Conservation (phyloP, 37 sponge, comb jelly and placozoan species). For the Halisarca cf. caerulea region DNA sequence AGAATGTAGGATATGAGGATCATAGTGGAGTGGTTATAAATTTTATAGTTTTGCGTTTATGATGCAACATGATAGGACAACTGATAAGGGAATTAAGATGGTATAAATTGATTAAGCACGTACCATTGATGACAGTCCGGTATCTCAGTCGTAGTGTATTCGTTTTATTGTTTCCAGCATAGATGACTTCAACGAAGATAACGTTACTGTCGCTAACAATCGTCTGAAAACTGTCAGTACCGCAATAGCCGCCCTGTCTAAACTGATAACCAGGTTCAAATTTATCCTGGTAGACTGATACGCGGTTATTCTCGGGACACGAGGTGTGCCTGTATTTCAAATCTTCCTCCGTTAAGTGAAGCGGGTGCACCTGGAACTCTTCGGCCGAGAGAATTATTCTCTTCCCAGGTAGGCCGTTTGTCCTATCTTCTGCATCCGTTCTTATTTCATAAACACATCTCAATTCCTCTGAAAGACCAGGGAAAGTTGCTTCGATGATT, state of each 20-base stretch:
- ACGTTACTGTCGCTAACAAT: conserved; percentile 12
- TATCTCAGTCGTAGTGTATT: too few species aligned
- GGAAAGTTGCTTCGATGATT: not conserved
- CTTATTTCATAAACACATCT: conserved; percentile 62
- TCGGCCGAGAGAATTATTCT: conserved; percentile 55
- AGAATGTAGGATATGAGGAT: too few species aligned
- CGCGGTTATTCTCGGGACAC: conserved; percentile 4
- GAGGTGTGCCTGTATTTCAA: not conserved
- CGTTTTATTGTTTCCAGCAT: not conserved
- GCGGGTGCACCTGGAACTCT: not conserved
- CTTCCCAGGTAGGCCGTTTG: not conserved
- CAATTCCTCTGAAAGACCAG: not conserved
- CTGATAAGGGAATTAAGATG: too few species aligned
- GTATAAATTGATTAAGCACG: too few species aligned
- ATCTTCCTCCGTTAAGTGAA: not conserved
- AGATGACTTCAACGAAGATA: not conserved
- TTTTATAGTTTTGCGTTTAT: too few species aligned
- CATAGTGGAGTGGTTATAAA: too few species aligned
- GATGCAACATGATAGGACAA: too few species aligned
- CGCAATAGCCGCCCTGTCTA: conserved; percentile 5
- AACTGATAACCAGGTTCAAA: conserved; percentile 1
- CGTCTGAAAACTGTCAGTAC: not conserved
- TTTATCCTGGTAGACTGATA: not conserved
- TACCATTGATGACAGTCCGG: too few species aligned
- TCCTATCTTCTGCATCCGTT: conserved; percentile 36